Percentiles rank a stretch among this genome's conserved stretches.
Conservation (phyloP, 2,888 invertebrate genomes). For the Onthophagus sagittarius region DNA sequence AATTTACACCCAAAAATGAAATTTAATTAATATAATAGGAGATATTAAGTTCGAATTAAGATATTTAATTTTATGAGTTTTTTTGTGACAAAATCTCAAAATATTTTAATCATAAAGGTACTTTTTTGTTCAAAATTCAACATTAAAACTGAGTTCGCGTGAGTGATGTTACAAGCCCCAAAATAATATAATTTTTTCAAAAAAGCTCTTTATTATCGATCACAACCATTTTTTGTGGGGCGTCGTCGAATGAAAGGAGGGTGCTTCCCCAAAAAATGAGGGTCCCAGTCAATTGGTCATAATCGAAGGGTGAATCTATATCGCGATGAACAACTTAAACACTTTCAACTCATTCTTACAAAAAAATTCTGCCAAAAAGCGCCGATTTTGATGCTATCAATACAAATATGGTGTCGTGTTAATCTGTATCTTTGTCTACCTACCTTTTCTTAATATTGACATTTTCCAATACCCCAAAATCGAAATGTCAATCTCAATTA, state of each 20-base stretch:
- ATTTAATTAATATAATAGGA: too few relatives aligned
- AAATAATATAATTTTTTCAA: too few relatives aligned
- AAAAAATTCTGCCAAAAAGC: background rate
- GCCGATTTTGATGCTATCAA: background rate
- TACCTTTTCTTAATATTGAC: constrained; percentile 36
- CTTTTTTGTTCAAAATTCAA: too few relatives aligned
- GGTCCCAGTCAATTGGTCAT: background rate
- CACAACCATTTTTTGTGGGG: background rate
- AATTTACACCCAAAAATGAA: too few relatives aligned
- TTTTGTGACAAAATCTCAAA: too few relatives aligned
- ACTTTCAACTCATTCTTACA: too few relatives aligned
- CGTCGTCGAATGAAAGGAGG: background rate
- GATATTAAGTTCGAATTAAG: too few relatives aligned
- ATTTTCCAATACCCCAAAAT: constrained; percentile 29
- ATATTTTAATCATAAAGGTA: too few relatives aligned
- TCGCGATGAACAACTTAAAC: too few relatives aligned
- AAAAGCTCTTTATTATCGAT: background rate
- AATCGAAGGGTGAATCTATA: background rate
- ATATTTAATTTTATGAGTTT: too few relatives aligned
- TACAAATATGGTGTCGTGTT: background rate
- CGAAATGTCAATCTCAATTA: constrained; percentile 19
- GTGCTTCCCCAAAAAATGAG: background rate
- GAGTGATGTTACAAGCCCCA: too few relatives aligned
- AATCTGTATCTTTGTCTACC: constrained; percentile 36
- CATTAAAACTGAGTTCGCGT: too few relatives aligned